Evolutionary conservation across 2,888 invertebrate genomes (phyloP).

Genomic region (Nomada lathburiana): DNA sequence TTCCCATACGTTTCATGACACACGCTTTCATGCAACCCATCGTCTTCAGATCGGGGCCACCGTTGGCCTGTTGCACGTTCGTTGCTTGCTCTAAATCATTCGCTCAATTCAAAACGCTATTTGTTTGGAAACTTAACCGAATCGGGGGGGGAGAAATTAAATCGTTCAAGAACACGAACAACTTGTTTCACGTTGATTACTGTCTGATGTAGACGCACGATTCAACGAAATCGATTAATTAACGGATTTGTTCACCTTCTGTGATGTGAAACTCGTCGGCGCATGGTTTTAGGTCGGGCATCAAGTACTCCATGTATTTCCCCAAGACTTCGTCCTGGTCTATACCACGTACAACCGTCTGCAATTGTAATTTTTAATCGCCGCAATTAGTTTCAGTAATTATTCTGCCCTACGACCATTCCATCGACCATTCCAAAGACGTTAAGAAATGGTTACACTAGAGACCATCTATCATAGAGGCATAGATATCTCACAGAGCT

Average conservation of each 20-base stretch:
- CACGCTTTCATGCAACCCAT: constrained; percentile 53
- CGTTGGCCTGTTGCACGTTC: constrained; percentile 2
- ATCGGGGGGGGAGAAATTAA: no score
- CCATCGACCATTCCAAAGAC: no score
- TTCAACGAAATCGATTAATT: not conserved
- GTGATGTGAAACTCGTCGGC: constrained; percentile 10
- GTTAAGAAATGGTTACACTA: no score
- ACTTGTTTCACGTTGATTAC: no score
- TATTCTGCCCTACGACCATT: no score
- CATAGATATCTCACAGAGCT: no score
- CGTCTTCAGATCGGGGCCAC: not conserved
- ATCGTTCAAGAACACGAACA: no score
- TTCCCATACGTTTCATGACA: constrained; percentile 48
- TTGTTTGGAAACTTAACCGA: no score
- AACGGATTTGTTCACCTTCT: constrained; percentile 22
- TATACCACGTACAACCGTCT: constrained; percentile 35
- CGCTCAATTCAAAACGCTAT: no score
- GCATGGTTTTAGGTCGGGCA: constrained; percentile 44
- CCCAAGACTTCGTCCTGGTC: constrained; percentile 26
- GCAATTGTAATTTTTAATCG: not conserved
- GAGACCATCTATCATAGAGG: no score
- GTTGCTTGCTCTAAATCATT: constrained; percentile 8
- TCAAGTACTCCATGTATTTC: constrained; percentile 48
- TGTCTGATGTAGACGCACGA: not conserved
- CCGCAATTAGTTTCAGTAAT: not conserved